phyloP scores from a whole-genome alignment of 2,797 vertebrate genomes.

The Onychomys arenicola region DNA sequence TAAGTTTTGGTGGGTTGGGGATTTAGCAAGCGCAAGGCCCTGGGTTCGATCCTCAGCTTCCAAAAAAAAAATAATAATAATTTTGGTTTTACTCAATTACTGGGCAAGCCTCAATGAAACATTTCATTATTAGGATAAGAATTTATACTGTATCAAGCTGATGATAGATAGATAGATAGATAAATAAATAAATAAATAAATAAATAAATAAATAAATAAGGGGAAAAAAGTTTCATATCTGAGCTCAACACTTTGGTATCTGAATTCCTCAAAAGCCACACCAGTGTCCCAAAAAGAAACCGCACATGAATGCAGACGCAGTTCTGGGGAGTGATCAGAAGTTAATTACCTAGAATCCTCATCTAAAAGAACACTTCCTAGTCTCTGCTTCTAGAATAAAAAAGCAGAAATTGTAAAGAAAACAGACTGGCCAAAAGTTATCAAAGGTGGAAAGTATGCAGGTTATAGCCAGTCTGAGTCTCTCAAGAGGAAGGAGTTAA shows the following conservation, averaged over 20 bases:
- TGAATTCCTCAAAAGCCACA: conserved; percentile 17
- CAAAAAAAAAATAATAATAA: no score
- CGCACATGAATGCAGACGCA: neutral
- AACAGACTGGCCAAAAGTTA: conserved; percentile 45
- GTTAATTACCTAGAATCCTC: neutral
- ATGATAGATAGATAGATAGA: no score
- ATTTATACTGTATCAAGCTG: no score
- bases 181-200: no score
- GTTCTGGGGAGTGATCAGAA: neutral
- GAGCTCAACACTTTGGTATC: neutral
- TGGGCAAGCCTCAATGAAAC: no score
- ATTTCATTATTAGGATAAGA: no score
- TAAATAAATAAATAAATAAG: no score
- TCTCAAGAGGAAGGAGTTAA: neutral
- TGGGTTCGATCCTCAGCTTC: no score
- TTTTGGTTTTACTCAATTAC: no score
- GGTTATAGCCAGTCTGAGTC: neutral
- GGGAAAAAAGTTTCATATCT: conserved; percentile 32
- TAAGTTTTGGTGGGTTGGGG: no score
- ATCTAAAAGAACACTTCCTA: neutral
- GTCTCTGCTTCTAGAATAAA: conserved; percentile 49
- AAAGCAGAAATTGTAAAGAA: conserved; percentile 30
- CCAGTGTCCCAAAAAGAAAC: neutral
- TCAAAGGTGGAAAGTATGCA: conserved; percentile 4
- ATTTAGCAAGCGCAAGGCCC: no score